Conservation (phyloP, 2,797 vertebrate genomes). For the Iguana delicatissima region DNA sequence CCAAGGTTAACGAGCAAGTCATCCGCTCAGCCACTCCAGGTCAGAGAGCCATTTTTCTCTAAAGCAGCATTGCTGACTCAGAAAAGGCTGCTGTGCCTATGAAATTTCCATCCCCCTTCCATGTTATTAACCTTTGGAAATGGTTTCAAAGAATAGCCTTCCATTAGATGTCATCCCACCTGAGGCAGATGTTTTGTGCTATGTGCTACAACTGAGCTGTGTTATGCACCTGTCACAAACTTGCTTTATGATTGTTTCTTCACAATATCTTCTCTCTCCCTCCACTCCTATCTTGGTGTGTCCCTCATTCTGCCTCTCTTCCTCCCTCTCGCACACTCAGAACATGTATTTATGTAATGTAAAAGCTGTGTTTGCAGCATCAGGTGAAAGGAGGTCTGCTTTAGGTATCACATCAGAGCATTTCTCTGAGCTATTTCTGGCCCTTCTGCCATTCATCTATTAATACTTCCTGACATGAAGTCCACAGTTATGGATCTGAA, state of each 20-base stretch:
- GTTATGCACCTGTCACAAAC: rapidly evolving
- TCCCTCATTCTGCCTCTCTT: background rate
- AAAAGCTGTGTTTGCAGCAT: background rate
- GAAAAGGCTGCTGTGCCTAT: background rate
- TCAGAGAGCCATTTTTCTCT: background rate
- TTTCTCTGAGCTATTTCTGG: background rate
- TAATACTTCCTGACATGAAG: slow-evolving; percentile 1
- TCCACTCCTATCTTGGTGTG: background rate
- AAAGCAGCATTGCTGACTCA: background rate
- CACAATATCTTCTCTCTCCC: background rate
- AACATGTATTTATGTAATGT: background rate
- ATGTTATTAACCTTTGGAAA: slow-evolving; percentile 7
- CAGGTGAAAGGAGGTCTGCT: background rate
- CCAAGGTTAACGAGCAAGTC: rapidly evolving
- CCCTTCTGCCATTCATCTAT: background rate
- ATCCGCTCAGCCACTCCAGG: rapidly evolving
- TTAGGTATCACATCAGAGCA: background rate
- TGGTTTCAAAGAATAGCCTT: slow-evolving; percentile 24
- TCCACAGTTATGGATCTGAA: background rate
- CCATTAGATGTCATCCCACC: slow-evolving; percentile 14
- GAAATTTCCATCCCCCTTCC: background rate
- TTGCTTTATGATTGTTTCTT: background rate
- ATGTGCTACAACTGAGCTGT: background rate
- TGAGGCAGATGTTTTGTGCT: rapidly evolving
- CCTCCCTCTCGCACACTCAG: background rate